A percentile compares a stretch with the other conserved stretches of the same genome.
phyloP scores from a whole-genome alignment of 2,797 vertebrate genomes.

The Thripadectes ignobilis region DNA sequence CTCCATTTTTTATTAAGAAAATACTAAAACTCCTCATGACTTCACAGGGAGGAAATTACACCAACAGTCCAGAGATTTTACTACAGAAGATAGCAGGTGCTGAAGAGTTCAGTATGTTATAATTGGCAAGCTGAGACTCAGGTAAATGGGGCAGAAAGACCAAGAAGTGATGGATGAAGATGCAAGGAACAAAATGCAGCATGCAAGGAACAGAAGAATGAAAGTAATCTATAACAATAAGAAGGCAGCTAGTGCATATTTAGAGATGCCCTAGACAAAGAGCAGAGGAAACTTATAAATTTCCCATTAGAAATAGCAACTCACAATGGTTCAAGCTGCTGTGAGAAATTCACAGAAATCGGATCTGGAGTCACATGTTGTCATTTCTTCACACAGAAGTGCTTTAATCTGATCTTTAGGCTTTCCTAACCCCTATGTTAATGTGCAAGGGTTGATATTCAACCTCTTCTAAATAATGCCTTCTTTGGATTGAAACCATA shows the following conservation, averaged over 20 bases:
- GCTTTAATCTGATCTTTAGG: not conserved
- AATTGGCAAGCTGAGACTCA: not conserved
- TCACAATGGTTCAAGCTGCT: not conserved
- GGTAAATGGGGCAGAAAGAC: not conserved
- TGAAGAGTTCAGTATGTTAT: not conserved
- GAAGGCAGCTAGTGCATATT: not conserved
- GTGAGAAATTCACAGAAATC: constrained; percentile 11
- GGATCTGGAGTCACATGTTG: not conserved
- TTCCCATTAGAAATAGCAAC: not conserved
- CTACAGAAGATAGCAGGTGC: not conserved
- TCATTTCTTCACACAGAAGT: not conserved
- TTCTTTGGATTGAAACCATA: not conserved
- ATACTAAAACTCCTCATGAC: not conserved
- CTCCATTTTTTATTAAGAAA: not conserved
- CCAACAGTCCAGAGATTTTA: not conserved
- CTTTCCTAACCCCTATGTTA: not conserved
- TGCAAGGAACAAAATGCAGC: not conserved
- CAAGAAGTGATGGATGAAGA: not conserved
- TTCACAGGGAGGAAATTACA: not conserved
- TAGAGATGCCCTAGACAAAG: not conserved
- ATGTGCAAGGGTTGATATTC: not conserved
- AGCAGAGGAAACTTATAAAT: not conserved
- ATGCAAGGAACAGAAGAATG: not conserved
- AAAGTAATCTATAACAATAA: not conserved
- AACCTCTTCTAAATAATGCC: not conserved